phyloP scores from a whole-genome alignment of 1,140 invertebrate genomes.

The Zaprionus lachaisei region DNA sequence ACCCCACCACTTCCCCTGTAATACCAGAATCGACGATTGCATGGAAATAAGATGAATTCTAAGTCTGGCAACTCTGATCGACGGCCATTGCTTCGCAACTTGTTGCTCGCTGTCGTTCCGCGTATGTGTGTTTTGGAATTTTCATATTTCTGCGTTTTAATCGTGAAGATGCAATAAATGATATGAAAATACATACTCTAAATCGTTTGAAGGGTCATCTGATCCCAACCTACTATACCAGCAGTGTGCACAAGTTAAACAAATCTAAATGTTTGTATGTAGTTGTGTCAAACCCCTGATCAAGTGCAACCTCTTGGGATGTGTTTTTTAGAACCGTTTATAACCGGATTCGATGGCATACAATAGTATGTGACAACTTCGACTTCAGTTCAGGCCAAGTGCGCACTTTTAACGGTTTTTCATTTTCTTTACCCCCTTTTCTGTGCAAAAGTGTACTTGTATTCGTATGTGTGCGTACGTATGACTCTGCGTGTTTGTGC shows the following conservation, averaged over 20 bases:
- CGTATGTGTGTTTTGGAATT: slow-evolving; percentile 53
- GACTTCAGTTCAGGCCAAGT: slow-evolving; percentile 34
- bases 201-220: background rate
- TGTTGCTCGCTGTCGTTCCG: slow-evolving; percentile 62
- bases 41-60: slow-evolving; percentile 54
- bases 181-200: slow-evolving; percentile 13
- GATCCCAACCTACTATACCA: background rate
- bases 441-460: slow-evolving; percentile 5
- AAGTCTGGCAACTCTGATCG: slow-evolving; percentile 71
- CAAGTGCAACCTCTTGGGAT: slow-evolving; percentile 58
- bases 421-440: slow-evolving; percentile 19
- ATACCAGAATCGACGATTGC: slow-evolving; percentile 34
- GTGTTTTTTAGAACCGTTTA: slow-evolving; percentile 63
- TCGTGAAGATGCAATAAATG: slow-evolving; percentile 37
- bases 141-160: slow-evolving; percentile 52
- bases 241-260: background rate
- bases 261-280: background rate
- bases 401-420: slow-evolving; percentile 61
- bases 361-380: slow-evolving; percentile 53
- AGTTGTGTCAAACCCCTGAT: slow-evolving; percentile 31
- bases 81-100: slow-evolving; percentile 78
- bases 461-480: slow-evolving; percentile 5
- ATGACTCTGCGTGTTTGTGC: slow-evolving; percentile 11
- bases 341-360: slow-evolving; percentile 70
- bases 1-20: slow-evolving; percentile 21